Percentiles rank a stretch among this genome's conserved stretches.
Evolutionary conservation across 2,888 invertebrate species (phyloP).

Genomic region (Sphecodes monilicornis): DNA sequence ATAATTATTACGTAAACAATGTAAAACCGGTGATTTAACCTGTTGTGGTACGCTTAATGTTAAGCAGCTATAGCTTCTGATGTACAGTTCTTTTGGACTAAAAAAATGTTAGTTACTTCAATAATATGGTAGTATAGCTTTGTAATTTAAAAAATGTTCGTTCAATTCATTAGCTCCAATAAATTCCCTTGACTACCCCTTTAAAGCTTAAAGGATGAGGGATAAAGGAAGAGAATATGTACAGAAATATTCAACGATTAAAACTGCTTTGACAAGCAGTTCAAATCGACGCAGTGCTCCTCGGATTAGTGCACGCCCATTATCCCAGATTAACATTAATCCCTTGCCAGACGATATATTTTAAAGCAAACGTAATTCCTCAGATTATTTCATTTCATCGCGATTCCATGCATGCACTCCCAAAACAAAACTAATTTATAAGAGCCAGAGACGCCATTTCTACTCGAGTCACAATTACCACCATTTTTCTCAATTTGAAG

Average conservation of each 20-base stretch:
- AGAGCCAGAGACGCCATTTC: not conserved
- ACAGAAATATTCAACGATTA: conserved; percentile 1
- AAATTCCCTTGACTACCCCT: not conserved
- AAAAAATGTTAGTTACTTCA: not conserved
- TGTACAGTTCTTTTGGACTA: not conserved
- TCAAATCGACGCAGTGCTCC: not conserved
- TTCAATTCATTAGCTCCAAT: not conserved
- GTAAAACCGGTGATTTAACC: not conserved
- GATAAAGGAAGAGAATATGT: not conserved
- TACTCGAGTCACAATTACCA: not conserved
- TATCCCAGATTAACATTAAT: not conserved
- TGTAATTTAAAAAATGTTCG: not conserved
- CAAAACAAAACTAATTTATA: not conserved
- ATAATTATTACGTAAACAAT: not conserved
- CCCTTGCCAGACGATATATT: not conserved
- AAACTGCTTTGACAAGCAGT: not conserved
- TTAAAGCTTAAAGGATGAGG: not conserved
- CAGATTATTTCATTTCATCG: not conserved
- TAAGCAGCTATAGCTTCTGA: not conserved
- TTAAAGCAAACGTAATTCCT: not conserved
- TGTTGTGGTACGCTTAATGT: not conserved
- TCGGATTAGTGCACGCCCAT: not conserved
- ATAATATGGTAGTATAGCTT: not conserved
- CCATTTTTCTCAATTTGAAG: not conserved
- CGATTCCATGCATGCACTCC: not conserved